Evolutionary conservation across 64 coral and sea anemone genomes (phyloP), one percentile per base, ranked within the genome.

Genomic region (Montipora sp.): DNA sequence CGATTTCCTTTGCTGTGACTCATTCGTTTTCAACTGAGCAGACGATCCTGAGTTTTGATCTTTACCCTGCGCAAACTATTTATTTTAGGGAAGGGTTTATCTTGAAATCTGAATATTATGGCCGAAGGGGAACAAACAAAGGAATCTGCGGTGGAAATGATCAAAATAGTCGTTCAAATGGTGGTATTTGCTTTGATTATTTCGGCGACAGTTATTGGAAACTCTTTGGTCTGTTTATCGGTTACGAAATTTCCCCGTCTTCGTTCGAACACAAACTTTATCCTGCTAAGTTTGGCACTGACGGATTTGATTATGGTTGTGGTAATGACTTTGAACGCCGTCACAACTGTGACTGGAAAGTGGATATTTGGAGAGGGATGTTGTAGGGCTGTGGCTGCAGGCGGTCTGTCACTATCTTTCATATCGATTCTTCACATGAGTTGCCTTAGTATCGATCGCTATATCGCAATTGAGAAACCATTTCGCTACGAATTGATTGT

Each of bases 371-470:
- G 94, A 6, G 83, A 79, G 13, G 46, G 65, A 2, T 93, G 90
- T 20, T 98, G 96, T 21, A 48, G 83, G 3, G 74, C 90, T 3
- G 15, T 90, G 0, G 94, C 94, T 14, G 90, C 94, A 2, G 15
- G 87, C 2, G 96, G 94, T 3, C 72, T 98, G 5, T 87, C 93
- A 1, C 49, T 95, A 4, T 63, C 90, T 11, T 85, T 98, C n/a
- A 83, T 98, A 20, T 98, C 96, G 1, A 93, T 98, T 49, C 90
- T 98, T 44, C 96, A 98, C 24, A 51, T 98, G 43, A 90, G 91
- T 81, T 88, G 90, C 43, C 73, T 98, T 5, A 98, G 96, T 20
- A 70, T 98, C 12, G 96, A 98, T 71, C 94, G 96, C 55, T 98
- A 90, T 75, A 83, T 98, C 3, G 94, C 96, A n/a, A 98, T 98